Conservation (phyloP, 2,113 vertebrate genomes). For the Ivindomyrus marchei region DNA sequence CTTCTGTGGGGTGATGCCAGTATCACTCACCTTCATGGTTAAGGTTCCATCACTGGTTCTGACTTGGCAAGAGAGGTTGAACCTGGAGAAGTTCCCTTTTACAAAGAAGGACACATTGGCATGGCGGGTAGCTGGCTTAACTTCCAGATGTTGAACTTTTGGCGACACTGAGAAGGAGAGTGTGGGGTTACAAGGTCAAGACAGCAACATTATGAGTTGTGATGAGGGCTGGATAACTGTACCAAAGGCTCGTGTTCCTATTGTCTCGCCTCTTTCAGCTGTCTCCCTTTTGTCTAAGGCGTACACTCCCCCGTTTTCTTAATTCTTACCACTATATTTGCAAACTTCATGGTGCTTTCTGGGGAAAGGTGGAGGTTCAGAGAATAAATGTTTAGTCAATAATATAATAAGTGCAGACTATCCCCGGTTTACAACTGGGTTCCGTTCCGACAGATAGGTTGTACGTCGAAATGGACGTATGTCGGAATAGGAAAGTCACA, state of each 20-base stretch:
- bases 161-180: slow-evolving; percentile 41
- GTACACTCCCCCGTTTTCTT: not conserved
- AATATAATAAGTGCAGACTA: not conserved
- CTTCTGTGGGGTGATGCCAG: not conserved
- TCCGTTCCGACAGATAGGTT: not conserved
- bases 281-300: not conserved
- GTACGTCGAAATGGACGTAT: not conserved
- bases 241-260: not conserved
- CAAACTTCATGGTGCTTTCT: not conserved
- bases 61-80: slow-evolving; percentile 42
- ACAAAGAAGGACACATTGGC: slow-evolving; percentile 38
- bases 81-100: slow-evolving; percentile 27
- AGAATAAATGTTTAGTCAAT: not conserved
- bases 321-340: not conserved
- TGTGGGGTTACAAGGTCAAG: not conserved
- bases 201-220: not conserved
- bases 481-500: not conserved
- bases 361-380: not conserved
- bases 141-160: slow-evolving; percentile 18
- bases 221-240: not conserved
- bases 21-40: slow-evolving; percentile 17
- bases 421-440: not conserved
- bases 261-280: not conserved
- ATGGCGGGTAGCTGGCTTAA: slow-evolving; percentile 22
- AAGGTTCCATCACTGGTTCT: not conserved